Base-by-base conservation (phyloP, 2,888 invertebrate genomes). In the Lasioglossum figueresi region DNA sequence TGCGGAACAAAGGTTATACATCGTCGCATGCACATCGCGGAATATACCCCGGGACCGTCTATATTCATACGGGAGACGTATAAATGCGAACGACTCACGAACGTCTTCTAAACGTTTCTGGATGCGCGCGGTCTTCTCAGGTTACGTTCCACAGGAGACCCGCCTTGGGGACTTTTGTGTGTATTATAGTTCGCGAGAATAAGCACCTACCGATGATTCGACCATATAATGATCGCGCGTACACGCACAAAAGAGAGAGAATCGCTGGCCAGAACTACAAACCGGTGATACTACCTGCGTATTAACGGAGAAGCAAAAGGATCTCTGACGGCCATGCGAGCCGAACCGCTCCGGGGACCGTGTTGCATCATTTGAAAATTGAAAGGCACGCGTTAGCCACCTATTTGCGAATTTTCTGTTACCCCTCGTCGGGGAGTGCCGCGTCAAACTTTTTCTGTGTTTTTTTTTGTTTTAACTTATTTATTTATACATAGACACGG, bases 1-100 rank as follows among this genome's bases (percentile, higher is more conserved):
- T 89, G 89, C 83, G 82, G 80, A 68, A 89, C 88, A 87, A 89
- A 89, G 89, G 89, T 89, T 89, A 89, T 83, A 83, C 82, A 78
- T 74, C 81, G 79, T 86, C 82, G 82, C 79, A 83, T 81, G 85
- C 83, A 79, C 80, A 80, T 84, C 86, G 79, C 79, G 80, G 68
- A 83, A 87, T 85, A 88, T 52, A 52, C n/a, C 88, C 87, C 79
- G 63, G 63, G 82, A 59, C 82, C 87, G 83, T 85, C 88, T 83
- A 89, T 89, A 89, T 88, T 90, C 87, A 89, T 85, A 86, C 81
- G 81, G 14, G 59, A 68, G 66, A 86, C 90, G 88, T 90, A 86
- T 90, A 90, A 88, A 90, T 83, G 87, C 82, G 86, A 70, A 88
- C 84, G 83, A 87, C 84, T 83, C 89, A 88, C 82, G 86, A 88